Base-by-base conservation (phyloP, 1,140 invertebrate genomes). In the Wiebesia pumilae region DNA sequence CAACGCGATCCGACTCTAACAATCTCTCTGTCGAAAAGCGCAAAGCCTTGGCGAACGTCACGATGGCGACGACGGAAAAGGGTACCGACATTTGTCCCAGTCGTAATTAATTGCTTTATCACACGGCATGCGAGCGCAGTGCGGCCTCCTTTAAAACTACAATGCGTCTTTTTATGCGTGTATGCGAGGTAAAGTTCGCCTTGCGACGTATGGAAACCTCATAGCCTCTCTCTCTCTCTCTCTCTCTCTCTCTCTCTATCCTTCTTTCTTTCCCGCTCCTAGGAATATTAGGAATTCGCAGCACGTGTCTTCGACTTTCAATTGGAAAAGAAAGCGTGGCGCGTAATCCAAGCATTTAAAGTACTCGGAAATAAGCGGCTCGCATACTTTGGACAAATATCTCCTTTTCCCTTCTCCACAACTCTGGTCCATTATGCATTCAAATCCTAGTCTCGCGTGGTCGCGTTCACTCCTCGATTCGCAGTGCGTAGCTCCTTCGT, bases 341-440 rank as follows among this genome's bases (percentile, higher is more conserved):
- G 84, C 84, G 84, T 81, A 86, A 86, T 86, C 81, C 84, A 86
- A 81, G 84, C 79, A 81, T 86, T 86, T 86, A 81, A 81, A 81
- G 67, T 81, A 86, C 54, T 86, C 62, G 77, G 84, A 85, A 85
- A 85, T 62, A 78, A 81, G 84, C 30, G 58, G 65, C 78, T 47
- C 75, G 77, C 62, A 67, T 79, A 79, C 62, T 79, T 79, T 38
- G 73, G 43, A 21, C 43, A 33, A 54, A 85, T 79, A 71, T 78
- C 77, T 54, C 47, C 47, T n/a, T n/a, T n/a, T n/a, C n/a, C n/a
- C n/a, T n/a, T n/a, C n/a, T n/a, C n/a, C n/a, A n/a, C n/a, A 1
- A 6, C 30, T 2, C 38, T 27, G 73, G 73, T 3, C 43, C 79
- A 85, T 85, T 81, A 80, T 81, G 85, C 85, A 86, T 81, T 82